Conservation (phyloP, 2,888 invertebrate species). For the Lasioglossum leucozonium region DNA sequence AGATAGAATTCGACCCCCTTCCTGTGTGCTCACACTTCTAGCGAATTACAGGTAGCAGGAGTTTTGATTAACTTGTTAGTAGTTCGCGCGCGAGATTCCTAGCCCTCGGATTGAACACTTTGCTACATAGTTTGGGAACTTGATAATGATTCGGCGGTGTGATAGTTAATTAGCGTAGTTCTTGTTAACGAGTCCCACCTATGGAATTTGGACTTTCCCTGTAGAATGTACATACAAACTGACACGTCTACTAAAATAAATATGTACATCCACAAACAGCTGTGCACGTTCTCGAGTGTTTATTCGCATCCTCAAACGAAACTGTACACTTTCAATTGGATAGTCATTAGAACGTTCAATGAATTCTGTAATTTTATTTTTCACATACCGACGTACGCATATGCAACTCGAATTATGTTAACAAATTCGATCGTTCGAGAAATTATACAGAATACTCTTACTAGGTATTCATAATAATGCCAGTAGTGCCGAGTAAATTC, state of each 20-base stretch:
- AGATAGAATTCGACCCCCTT: background rate
- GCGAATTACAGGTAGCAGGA: background rate
- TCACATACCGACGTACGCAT: background rate
- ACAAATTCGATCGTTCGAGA: background rate
- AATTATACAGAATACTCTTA: background rate
- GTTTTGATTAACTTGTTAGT: constrained; percentile 28
- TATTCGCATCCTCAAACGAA: too few relatives aligned
- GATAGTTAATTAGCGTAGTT: background rate
- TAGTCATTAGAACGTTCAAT: too few relatives aligned
- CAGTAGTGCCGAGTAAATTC: background rate
- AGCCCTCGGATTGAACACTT: background rate
- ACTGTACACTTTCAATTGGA: too few relatives aligned
- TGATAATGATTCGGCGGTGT: background rate
- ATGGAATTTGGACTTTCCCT: background rate
- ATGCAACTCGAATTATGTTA: background rate
- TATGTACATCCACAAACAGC: too few relatives aligned
- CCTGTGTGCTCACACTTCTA: background rate
- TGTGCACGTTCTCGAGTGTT: too few relatives aligned
- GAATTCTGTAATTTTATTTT: too few relatives aligned
- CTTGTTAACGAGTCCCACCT: background rate
- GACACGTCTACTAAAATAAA: too few relatives aligned
- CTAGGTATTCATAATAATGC: background rate
- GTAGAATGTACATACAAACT: too few relatives aligned
- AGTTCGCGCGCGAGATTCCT: background rate
- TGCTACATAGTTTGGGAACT: background rate